Evolutionary conservation across 2,888 invertebrate genomes (phyloP), one percentile per base, ranked within the genome.

Genomic region (Melipona bicolor): DNA sequence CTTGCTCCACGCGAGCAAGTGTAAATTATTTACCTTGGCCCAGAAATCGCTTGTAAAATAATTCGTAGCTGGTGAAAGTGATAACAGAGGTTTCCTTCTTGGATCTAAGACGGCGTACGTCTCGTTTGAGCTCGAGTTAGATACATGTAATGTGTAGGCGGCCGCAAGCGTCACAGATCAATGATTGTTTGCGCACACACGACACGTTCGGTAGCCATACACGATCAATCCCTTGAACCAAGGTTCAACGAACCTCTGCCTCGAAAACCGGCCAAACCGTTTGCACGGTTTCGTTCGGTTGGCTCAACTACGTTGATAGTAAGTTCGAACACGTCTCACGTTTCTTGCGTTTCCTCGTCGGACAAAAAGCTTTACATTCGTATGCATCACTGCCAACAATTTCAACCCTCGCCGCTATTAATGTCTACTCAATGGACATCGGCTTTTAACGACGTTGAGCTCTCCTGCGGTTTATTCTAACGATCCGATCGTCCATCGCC

Each of bases 221-320:
- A 65, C 86, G 86, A 89, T 89, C 87, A 84, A 86, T 86, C 88
- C 87, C 84, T 84, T 75, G 83, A 79, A 84, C 67, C 79, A 77
- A 59, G 73, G 89, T 89, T 89, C 89, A 85, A 89, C 79, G 89
- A 89, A 89, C 89, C 43, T 84, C 89, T 87, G 83, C 86, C 87
- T 86, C 88, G 87, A 89, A 89, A 89, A 89, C 89, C 89, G 88
- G 89, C 89, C 89, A 82, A 87, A 88, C 88, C 87, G 87, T 89
- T 87, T 77, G 83, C 85, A 78, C 79, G 1, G 79, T 78, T 75
- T 77, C 36, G 78, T 83, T 71, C 77, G 85, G 80, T 65, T 54
- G 78, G 74, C 67, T 71, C 73, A 75, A 73, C 81, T 79, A 83
- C 81, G 49, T 74, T 67, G 76, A 81, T 79, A 76, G 84, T 61